Evolutionary conservation across 1,140 invertebrate species (phyloP).

Genomic region (Bombyx mandarina): DNA sequence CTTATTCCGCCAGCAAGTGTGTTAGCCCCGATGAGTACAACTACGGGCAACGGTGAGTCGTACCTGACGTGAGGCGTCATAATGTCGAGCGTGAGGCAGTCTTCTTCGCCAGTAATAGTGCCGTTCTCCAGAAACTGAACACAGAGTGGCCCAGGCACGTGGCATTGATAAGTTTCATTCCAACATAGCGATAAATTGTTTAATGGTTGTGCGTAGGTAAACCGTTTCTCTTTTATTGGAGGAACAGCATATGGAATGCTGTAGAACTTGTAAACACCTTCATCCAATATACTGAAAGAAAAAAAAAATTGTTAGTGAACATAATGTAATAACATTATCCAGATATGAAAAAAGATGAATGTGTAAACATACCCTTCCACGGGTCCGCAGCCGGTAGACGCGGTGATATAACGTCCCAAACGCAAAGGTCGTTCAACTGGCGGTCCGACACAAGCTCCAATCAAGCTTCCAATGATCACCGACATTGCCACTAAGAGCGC

Average conservation of each 20-base stretch:
- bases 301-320: not conserved
- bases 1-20: constrained; percentile 81
- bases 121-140: constrained; percentile 78
- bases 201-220: constrained; percentile 78
- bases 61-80: constrained; percentile 82
- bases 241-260: constrained; percentile 90
- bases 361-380: constrained; percentile 78
- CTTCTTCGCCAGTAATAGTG: constrained; percentile 78
- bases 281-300: constrained; percentile 75
- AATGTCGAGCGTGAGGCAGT: constrained; percentile 86
- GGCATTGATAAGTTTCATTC: constrained; percentile 80
- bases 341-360: not conserved
- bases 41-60: constrained; percentile 81
- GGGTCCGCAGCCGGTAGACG: constrained; percentile 82
- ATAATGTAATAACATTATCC: not conserved
- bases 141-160: constrained; percentile 77
- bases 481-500: constrained; percentile 75
- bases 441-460: constrained; percentile 71
- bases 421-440: constrained; percentile 39
- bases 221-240: constrained; percentile 79
- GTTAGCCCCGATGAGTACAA: constrained; percentile 86
- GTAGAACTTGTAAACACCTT: constrained; percentile 84
- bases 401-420: constrained; percentile 78
- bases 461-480: constrained; percentile 76
- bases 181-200: constrained; percentile 82